Evolutionary conservation across 2,113 vertebrate genomes (phyloP), one percentile per base, ranked within the genome.

Genomic region (Picathartes gymnocephalus): DNA sequence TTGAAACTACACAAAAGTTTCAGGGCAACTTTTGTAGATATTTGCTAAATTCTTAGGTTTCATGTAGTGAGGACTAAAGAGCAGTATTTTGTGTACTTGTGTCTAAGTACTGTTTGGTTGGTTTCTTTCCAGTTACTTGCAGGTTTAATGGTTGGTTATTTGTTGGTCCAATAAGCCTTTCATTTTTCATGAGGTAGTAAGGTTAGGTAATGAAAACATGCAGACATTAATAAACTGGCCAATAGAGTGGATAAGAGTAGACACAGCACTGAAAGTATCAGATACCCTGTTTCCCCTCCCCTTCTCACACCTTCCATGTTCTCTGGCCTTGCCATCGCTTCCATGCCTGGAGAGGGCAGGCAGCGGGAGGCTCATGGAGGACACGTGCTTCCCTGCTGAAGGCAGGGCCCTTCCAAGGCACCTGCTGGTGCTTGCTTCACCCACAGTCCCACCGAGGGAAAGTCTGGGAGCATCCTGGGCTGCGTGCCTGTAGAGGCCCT

Each of bases 391-490:
- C 31, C 16, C 47, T 45, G 53, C n/a, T 40, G 72, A 33, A 73
- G 71, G 57, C 44, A 39, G 58, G 11, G n/a, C 25, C 4, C 1
- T 33, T 57, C 65, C 35, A 13, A 20, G 71, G n/a, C n/a, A 17
- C 1, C 3, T 44, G 18, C 68, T 78, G 50, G 14, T 28, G 51
- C 42, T 71, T 37, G 25, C 47, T 81, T 85, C 27, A 39, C 16
- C 53, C 0, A 0, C 58, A 25, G 6, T 54, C 20, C 65, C 33
- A 2, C 0, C 2, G 47, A 53, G 30, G 25, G 22, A 11, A 33
- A 11, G n/a, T 39, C n/a, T 73, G 45, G 68, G 37, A 53, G 10
- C 0, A 1, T 53, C 45, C 60, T 65, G 39, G 21, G 19, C 6
- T n/a, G 30, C 47, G 8, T 1, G 0, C 3, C 0, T 16, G 4